A percentile compares a stretch with the other conserved stretches of the same genome.
Conservation (phyloP, 2,113 vertebrate species). For the Macquaria ambigua region DNA sequence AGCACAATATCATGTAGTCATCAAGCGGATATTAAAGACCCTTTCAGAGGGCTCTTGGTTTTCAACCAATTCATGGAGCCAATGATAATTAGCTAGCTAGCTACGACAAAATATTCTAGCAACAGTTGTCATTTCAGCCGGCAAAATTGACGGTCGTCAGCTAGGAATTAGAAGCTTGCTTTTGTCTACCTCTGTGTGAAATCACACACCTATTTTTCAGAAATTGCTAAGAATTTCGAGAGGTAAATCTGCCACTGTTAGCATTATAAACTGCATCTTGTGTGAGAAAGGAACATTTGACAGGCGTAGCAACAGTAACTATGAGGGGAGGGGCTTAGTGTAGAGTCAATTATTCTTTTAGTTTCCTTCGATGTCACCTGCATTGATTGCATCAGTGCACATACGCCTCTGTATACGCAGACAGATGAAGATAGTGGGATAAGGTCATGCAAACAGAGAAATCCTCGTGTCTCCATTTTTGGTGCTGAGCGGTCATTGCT, state of each 20-base stretch:
- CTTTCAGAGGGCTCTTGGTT: not conserved
- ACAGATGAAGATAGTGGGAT: not conserved
- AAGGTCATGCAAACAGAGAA: not conserved
- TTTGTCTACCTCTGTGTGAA: not conserved
- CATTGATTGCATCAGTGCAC: not conserved
- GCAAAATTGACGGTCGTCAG: not conserved
- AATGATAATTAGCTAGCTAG: not conserved
- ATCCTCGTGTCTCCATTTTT: constrained; percentile 15
- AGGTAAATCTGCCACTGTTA: not conserved
- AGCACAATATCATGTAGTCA: not conserved
- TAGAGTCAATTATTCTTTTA: not conserved
- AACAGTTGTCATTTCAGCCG: not conserved
- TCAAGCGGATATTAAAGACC: not conserved
- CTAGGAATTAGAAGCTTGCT: too few relatives aligned
- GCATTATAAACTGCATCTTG: not conserved
- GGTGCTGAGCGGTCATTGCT: not conserved
- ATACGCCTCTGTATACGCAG: not conserved
- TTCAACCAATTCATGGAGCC: too few relatives aligned
- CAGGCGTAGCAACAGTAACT: not conserved
- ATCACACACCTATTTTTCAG: not conserved
- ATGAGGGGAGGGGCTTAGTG: not conserved
- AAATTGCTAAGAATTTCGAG: not conserved
- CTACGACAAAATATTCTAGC: not conserved
- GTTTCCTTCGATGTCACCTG: not conserved
- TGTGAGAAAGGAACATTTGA: not conserved